Evolutionary conservation across 2,113 vertebrate genomes (phyloP), one percentile per base, ranked within the genome.

Genomic region (Dasyurus viverrinus): DNA sequence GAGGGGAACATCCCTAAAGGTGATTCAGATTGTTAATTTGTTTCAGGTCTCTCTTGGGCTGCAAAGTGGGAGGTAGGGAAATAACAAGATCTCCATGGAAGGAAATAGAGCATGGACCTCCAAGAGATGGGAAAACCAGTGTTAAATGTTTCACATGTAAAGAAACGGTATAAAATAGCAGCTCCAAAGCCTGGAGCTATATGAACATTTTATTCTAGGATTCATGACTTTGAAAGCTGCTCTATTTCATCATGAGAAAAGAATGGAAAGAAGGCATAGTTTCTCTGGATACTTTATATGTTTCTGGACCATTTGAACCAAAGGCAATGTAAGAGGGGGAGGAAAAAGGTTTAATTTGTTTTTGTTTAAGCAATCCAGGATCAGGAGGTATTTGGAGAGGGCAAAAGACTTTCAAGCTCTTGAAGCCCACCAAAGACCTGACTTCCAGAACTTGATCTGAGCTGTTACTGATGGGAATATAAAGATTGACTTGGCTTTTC

Each of bases 281-380:
- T 94, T 97, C 94, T 97, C 93, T 97, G 90, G 94, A 96, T 95
- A 94, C 54, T 47, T 94, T 90, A 76, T 94, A 6, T 76, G 36
- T 94, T 96, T 92, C 50, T 93, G 91, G 54, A 96, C 91, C 94
- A 52, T 97, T 95, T 94, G 93, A 96, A 97, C 96, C 96, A 97
- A 98, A 98, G 97, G 95, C 90, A 97, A 97, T 95, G 97, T 92
- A 92, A 84, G n/a, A 19, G n/a, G 68, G 68, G 27, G 6, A 84
- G 14, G 60, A 19, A n/a, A 16, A 16, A 22, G 16, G 16, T 9
- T 8, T 22, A 68, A 16, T 53, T 97, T 19, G 95, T 97, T 9
- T 93, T 92, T 95, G 95, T 90, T 76, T 91, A 92, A 89, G 92
- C 92, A 93, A 93, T 89, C 23, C 53, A 90, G 96, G 92, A 48